These are phyloP conservation scores for Nothoprocta perdicaria DNA, from an alignment of 2,113 vertebrate species.

Conservation along the genomic window DNA sequence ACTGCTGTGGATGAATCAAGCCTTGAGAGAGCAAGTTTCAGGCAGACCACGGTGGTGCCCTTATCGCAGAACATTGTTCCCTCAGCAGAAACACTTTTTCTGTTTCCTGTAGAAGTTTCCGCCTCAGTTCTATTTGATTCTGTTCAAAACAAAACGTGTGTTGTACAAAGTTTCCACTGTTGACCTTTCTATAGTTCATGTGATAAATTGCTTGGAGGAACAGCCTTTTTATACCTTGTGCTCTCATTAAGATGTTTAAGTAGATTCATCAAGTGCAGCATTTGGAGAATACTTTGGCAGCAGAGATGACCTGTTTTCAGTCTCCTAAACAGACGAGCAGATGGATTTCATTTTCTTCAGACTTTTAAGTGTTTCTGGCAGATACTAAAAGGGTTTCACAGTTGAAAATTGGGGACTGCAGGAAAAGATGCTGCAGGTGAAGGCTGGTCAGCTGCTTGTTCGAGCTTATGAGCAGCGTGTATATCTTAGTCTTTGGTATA, in stretches of 20 bases:
- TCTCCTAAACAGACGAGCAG: not conserved
- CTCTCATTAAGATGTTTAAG: not conserved
- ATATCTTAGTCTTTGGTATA: not conserved
- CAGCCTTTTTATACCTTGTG: not conserved
- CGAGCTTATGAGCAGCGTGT: not conserved
- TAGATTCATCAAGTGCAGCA: not conserved
- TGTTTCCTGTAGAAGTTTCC: not conserved
- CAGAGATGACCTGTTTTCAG: constrained; percentile 1
- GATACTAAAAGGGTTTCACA: not conserved
- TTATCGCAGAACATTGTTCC: not conserved
- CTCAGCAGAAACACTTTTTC: not conserved
- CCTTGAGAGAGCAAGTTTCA: not conserved
- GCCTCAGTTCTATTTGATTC: not conserved
- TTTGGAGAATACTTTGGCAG: not conserved
- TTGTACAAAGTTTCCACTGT: not conserved
- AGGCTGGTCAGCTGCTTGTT: not conserved
- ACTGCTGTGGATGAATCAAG: not conserved
- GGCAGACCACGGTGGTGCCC: not conserved
- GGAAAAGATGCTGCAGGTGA: constrained; percentile 14
- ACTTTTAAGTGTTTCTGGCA: not conserved
- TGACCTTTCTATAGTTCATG: not conserved
- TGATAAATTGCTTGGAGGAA: not conserved
- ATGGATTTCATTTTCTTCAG: not conserved
- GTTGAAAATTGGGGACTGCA: not conserved
- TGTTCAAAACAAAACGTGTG: not conserved